A percentile compares a stretch with the other conserved stretches of the same genome.
Evolutionary conservation across 2,113 vertebrate genomes (phyloP).

Genomic region (Bujurquina vittata): DNA sequence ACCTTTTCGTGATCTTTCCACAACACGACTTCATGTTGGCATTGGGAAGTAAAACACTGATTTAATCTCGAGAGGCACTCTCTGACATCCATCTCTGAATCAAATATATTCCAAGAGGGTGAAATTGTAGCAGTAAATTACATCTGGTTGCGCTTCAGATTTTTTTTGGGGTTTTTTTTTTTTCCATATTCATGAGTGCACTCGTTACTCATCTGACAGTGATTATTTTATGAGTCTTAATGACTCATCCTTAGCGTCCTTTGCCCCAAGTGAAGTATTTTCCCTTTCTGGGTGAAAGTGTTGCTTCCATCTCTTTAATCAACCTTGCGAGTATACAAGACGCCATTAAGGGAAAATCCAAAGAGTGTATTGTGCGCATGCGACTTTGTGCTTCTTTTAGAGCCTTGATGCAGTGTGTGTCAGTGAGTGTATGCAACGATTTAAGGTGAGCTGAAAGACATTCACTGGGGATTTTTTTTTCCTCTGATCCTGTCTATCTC

Average conservation of each 20-base stretch:
- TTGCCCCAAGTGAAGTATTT: slow-evolving; percentile 54
- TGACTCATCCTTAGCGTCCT: slow-evolving; percentile 46
- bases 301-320: slow-evolving; percentile 59
- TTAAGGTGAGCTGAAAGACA: slow-evolving; percentile 53
- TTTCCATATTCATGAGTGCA: slow-evolving; percentile 49
- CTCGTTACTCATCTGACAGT: slow-evolving; percentile 44
- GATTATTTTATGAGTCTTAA: slow-evolving; percentile 60
- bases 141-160: slow-evolving; percentile 33
- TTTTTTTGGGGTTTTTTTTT: not conserved
- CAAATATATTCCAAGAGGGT: slow-evolving; percentile 59
- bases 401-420: slow-evolving; percentile 6
- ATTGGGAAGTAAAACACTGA: slow-evolving; percentile 39
- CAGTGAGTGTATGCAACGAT: slow-evolving; percentile 30
- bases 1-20: slow-evolving; percentile 28
- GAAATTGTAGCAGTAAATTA: slow-evolving; percentile 61
- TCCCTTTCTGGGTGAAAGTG: slow-evolving; percentile 50
- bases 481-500: slow-evolving; percentile 59
- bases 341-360: slow-evolving; percentile 11
- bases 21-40: slow-evolving; percentile 25
- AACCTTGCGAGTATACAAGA: slow-evolving; percentile 56
- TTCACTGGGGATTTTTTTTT: slow-evolving; percentile 38
- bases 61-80: slow-evolving; percentile 53
- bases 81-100: slow-evolving; percentile 62
- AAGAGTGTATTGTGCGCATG: not conserved
- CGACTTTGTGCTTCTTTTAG: not conserved